Percentiles rank a stretch among this genome's conserved stretches.
Evolutionary conservation across 2,888 invertebrate species (phyloP).

Genomic region (Allygus modestus): DNA sequence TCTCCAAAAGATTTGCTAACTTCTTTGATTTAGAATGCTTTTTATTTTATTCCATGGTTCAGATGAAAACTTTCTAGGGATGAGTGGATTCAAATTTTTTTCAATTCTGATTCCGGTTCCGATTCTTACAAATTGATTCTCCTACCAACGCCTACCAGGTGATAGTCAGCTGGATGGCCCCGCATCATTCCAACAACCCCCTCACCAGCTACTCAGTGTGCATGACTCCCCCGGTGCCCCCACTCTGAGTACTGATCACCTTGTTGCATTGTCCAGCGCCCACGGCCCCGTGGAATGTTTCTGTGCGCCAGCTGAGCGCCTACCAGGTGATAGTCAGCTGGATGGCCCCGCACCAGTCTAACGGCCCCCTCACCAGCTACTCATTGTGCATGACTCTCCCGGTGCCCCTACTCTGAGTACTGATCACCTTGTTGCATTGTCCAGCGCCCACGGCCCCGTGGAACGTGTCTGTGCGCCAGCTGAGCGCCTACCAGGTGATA

Average conservation of each 20-base stretch:
- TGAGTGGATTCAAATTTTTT: too few relatives aligned
- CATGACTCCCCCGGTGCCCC: constrained; percentile 82
- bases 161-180: constrained; percentile 83
- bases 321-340: constrained; percentile 83
- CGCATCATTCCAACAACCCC: constrained; percentile 80
- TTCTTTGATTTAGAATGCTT: too few relatives aligned
- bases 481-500: constrained; percentile 81
- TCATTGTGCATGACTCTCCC: too few relatives aligned
- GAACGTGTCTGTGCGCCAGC: constrained; percentile 81
- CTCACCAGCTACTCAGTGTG: constrained; percentile 79
- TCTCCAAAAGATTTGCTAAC: too few relatives aligned
- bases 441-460: constrained; percentile 83
- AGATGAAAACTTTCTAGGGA: too few relatives aligned
- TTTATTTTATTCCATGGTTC: too few relatives aligned
- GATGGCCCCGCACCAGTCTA: too few relatives aligned
- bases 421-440: constrained; percentile 60
- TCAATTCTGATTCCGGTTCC: too few relatives aligned
- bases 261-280: constrained; percentile 76
- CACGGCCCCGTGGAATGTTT: constrained; percentile 81
- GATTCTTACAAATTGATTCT: too few relatives aligned
- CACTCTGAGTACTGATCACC: constrained; percentile 73
- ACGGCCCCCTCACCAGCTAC: too few relatives aligned
- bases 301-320: constrained; percentile 81
- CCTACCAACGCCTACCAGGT: too few relatives aligned
- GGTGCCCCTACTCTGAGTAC: too few relatives aligned